Base-by-base conservation (phyloP, 2,113 vertebrate genomes). In the Sardina pilchardus region DNA sequence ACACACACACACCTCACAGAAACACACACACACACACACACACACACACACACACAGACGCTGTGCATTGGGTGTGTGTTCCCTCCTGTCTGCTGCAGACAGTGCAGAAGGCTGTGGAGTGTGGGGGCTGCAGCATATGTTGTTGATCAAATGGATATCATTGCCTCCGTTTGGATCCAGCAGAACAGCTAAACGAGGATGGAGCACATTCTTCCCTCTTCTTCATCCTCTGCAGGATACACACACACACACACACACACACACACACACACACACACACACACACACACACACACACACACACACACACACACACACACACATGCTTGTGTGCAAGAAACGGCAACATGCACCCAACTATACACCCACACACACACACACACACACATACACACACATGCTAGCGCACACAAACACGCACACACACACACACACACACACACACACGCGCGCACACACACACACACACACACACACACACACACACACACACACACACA, bases 141-240 rank as follows among this genome's bases (percentile, higher is more conserved):
- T 94, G 91, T 91, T 93, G 92, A 95, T 95, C 93, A 93, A 89
- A 89, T 87, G 88, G 78, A 84, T 91, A 92, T 92, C 91, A 91
- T 87, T 86, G 84, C 84, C 82, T 85, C 84, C 82, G 84, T 86
- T 88, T 42, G 67, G 53, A 83, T 89, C 78, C 44, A 71, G 63
- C 26, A 71, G 63, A 71, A 12, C 14, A 3, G 63, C 63, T 30
- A 71, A 71, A 71, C 63, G 26, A 26, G 63, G n/a, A 14, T 10
- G 63, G 26, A 71, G 63, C n/a, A 14, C 26, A 34, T 71, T 71
- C 1, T 8, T 34, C 24, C 24, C 24, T 71, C 7, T 14, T 71
- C 3, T 71, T 26, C n/a, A n/a, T n/a, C 10, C 3, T 26, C 59
- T 67, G 59, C 26, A 26, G 8, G 36, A 34, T 36, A 30, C 82